A percentile compares a stretch with the other conserved stretches of the same genome.
phyloP scores from a whole-genome alignment of 2,113 vertebrate genomes.

The Cavia aperea region DNA sequence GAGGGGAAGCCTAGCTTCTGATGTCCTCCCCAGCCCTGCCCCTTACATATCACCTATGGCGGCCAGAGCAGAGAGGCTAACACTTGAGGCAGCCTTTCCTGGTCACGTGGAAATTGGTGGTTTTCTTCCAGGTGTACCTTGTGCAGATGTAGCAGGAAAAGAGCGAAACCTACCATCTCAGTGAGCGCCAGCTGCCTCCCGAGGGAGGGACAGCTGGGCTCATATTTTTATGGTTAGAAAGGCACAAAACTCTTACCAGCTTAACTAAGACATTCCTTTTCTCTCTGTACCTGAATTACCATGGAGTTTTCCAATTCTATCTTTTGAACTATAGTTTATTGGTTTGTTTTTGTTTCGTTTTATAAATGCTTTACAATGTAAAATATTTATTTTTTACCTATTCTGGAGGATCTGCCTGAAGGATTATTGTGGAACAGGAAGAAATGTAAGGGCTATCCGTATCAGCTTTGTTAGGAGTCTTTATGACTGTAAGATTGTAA shows the following conservation, averaged over 20 bases:
- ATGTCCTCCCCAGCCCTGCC: conserved; percentile 9
- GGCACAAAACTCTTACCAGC: conserved; percentile 75
- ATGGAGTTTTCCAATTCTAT: conserved; percentile 63
- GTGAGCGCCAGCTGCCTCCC: conserved; percentile 67
- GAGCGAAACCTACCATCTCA: conserved; percentile 71
- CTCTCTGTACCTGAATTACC: conserved; percentile 65
- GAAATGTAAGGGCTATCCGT: conserved; percentile 78
- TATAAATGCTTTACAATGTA: conserved; percentile 66
- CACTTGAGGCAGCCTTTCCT: conserved; percentile 3
- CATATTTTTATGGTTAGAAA: conserved; percentile 77
- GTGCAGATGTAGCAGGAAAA: conserved; percentile 62
- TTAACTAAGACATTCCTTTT: conserved; percentile 75
- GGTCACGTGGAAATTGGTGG: conserved; percentile 50
- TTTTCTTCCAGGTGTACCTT: conserved; percentile 56
- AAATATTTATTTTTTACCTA: conserved; percentile 82
- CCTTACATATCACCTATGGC: background rate
- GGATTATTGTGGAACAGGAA: conserved; percentile 73
- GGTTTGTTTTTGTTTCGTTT: background rate
- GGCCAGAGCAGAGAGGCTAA: conserved; percentile 41
- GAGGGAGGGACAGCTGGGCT: conserved; percentile 58
- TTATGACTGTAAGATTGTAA: conserved; percentile 81
- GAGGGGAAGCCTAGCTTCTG: conserved; percentile 65
- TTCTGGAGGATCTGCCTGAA: conserved; percentile 74
- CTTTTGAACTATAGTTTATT: conserved; percentile 41
- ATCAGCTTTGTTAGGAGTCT: conserved; percentile 75